Percentiles rank a stretch among this genome's conserved stretches.
Conservation (phyloP, 2,113 vertebrate species). For the Corythoichthys intestinalis region DNA sequence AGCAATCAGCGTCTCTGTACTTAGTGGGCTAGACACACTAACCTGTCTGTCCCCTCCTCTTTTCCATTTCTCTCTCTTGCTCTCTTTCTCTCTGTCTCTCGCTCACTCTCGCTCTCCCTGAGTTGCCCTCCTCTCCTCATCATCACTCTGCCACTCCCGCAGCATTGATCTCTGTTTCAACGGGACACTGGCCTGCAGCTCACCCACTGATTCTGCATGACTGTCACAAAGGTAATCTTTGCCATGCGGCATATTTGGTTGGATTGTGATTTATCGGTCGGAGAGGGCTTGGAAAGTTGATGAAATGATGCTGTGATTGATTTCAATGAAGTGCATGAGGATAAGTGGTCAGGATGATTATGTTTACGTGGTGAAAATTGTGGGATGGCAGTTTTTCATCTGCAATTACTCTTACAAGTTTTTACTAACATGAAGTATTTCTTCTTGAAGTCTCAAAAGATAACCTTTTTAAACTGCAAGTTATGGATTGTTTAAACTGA, state of each 20-base stretch:
- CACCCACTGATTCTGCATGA: conserved; percentile 83
- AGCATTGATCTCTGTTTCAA: conserved; percentile 58
- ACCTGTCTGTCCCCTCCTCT: conserved; percentile 65
- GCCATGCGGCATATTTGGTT: conserved; percentile 9
- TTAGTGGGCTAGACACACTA: conserved; percentile 60
- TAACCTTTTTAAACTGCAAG: background rate
- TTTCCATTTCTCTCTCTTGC: conserved; percentile 26
- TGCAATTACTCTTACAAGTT: background rate
- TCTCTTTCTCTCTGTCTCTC: conserved; percentile 28
- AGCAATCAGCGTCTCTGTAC: conserved; percentile 43
- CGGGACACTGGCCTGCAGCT: conserved; percentile 67
- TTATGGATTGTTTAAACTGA: background rate
- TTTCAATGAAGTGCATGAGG: background rate
- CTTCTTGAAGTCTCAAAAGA: background rate
- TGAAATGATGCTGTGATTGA: background rate
- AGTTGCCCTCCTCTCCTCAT: conserved; percentile 51
- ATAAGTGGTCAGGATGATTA: background rate
- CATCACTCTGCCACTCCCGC: conserved; percentile 63
- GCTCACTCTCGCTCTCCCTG: conserved; percentile 36
- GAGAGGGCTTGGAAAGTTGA: conserved; percentile 7
- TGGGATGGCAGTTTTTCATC: conserved; percentile 4
- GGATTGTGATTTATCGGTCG: background rate
- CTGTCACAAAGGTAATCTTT: conserved; percentile 87
- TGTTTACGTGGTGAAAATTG: background rate
- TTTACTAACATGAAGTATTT: background rate